These are phyloP conservation scores for Nymphalis urticae DNA, from an alignment of 2,888 invertebrate genomes.

Conservation along the genomic window DNA sequence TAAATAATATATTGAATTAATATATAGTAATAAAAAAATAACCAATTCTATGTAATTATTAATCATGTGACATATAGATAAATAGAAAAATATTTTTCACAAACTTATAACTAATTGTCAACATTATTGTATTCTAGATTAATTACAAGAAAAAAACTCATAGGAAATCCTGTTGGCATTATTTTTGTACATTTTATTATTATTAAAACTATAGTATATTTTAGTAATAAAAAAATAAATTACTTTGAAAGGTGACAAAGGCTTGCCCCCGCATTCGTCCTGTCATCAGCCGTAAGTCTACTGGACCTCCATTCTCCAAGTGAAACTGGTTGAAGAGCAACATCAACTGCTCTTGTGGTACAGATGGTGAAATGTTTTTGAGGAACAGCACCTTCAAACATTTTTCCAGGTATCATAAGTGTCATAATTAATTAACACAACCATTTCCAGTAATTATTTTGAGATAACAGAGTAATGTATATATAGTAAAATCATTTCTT, in stretches of 20 bases:
- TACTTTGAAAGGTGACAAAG: constrained; percentile 79
- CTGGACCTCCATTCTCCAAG: constrained; percentile 67
- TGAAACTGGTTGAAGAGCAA: constrained; percentile 73
- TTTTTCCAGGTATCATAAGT: not conserved
- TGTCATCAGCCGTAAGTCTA: constrained; percentile 71
- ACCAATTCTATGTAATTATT: no score
- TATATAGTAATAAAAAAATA: no score
- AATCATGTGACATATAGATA: no score
- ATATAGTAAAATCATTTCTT: no score
- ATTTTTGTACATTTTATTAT: no score
- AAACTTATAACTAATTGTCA: no score
- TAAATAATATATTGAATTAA: no score
- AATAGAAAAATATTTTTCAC: no score
- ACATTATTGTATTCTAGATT: not conserved
- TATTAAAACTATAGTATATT: not conserved
- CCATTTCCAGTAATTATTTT: no score
- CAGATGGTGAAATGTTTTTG: constrained; percentile 78
- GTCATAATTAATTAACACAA: not conserved
- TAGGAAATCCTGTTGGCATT: not conserved
- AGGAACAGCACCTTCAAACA: constrained; percentile 72
- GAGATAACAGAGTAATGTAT: no score
- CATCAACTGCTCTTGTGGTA: constrained; percentile 72
- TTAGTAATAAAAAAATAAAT: constrained; percentile 37
- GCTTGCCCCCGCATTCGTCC: constrained; percentile 83
- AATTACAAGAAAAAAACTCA: not conserved